A percentile compares a stretch with the other conserved stretches of the same genome.
Evolutionary conservation across 2,888 invertebrate species (phyloP).

Genomic region (Heliconius cydno): DNA sequence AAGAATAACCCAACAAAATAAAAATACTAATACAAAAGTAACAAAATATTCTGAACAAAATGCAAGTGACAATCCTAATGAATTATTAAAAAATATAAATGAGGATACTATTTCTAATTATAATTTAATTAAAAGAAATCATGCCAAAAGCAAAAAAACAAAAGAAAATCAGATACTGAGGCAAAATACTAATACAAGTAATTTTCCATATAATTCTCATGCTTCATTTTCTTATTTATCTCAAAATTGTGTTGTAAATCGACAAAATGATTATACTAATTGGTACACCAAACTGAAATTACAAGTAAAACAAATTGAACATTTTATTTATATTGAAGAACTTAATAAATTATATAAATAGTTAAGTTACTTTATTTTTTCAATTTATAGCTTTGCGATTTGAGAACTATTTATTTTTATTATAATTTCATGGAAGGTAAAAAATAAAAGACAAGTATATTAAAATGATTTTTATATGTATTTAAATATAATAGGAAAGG

Average conservation of each 20-base stretch:
- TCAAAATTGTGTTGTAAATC: neutral
- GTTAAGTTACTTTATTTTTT: neutral
- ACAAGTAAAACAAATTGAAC: slow-evolving; percentile 62
- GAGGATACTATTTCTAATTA: neutral
- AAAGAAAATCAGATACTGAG: neutral
- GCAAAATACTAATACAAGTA: neutral
- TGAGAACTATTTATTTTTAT: neutral
- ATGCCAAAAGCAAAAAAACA: neutral
- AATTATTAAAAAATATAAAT: neutral
- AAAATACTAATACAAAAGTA: neutral
- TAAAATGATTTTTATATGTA: slow-evolving; percentile 20
- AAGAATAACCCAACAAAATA: neutral
- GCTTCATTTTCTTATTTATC: neutral
- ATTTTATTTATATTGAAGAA: slow-evolving; percentile 65
- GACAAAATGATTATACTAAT: slow-evolving; percentile 31
- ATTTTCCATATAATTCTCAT: neutral
- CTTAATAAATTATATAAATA: slow-evolving; percentile 53
- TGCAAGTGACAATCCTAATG: neutral
- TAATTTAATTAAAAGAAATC: neutral
- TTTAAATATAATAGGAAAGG: slow-evolving; percentile 15
- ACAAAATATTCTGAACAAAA: slow-evolving; percentile 11
- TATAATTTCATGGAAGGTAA: neutral
- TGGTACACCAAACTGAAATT: slow-evolving; percentile 70
- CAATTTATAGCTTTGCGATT: neutral
- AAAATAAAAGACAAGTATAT: slow-evolving; percentile 26